A percentile compares a stretch with the other conserved stretches of the same genome.
phyloP scores from a whole-genome alignment of 1,140 invertebrate species.

The Micrasema longulum region DNA sequence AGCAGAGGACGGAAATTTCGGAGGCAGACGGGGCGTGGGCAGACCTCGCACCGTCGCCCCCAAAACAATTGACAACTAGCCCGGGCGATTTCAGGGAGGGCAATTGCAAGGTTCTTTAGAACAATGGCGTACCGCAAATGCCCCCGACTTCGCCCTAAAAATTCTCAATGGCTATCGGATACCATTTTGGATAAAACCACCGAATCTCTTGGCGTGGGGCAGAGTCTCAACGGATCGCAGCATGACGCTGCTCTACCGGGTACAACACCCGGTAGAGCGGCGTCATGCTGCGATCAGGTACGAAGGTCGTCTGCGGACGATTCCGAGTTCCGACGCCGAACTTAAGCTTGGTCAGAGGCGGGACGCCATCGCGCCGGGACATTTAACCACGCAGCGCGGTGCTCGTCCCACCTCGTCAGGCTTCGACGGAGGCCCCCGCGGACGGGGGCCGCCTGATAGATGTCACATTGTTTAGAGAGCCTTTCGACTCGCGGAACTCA shows the following conservation, averaged over 20 bases:
- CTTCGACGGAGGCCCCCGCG: conserved; percentile 86
- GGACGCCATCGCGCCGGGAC: conserved; percentile 36
- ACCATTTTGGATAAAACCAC: too few species aligned
- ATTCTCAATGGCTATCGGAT: too few species aligned
- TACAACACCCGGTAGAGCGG: conserved; percentile 74
- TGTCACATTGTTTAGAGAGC: conserved; percentile 69
- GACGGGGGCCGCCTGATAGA: conserved; percentile 74
- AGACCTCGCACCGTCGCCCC: too few species aligned
- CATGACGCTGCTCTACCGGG: conserved; percentile 72
- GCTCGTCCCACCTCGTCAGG: conserved; percentile 77
- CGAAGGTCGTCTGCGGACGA: conserved; percentile 73
- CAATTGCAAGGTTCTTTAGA: too few species aligned
- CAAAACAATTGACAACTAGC: too few species aligned
- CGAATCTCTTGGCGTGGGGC: conserved; percentile 65
- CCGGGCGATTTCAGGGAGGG: too few species aligned
- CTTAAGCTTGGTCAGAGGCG: conserved; percentile 55
- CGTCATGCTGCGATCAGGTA: conserved; percentile 62
- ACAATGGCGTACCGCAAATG: too few species aligned
- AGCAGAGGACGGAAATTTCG: too few species aligned
- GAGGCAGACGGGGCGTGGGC: too few species aligned
- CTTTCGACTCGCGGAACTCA: conserved; percentile 67
- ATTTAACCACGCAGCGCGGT: conserved; percentile 53
- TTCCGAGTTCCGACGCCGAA: conserved; percentile 73
- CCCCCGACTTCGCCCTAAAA: too few species aligned
- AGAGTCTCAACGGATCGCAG: conserved; percentile 70